Conservation (phyloP, 92 coral and sea anemone genomes). For the Epizoanthus ramosus region DNA sequence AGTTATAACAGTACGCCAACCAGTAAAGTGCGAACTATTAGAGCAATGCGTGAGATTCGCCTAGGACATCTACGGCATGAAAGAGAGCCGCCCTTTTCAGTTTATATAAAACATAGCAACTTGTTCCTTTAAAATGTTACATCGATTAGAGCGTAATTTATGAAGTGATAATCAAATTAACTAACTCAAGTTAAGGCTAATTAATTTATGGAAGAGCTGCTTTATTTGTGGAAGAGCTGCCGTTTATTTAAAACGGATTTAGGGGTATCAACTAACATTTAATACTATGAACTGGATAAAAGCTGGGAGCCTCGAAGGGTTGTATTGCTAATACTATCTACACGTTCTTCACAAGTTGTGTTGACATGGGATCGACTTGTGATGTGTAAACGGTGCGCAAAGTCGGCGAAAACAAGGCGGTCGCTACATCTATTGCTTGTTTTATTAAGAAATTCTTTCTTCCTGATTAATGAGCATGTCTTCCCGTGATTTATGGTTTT, state of each 20-base stretch:
- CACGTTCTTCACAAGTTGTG: neutral
- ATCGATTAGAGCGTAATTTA: neutral
- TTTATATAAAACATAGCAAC: too few relatives aligned
- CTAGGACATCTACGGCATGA: neutral
- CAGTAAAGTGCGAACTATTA: too few relatives aligned
- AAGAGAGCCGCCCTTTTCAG: neutral
- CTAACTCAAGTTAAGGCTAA: slow-evolving; percentile 7
- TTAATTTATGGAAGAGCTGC: neutral
- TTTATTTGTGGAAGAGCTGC: neutral
- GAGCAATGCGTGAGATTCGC: too few relatives aligned
- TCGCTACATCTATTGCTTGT: neutral
- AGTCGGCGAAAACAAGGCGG: neutral
- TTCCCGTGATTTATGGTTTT: slow-evolving; percentile 32
- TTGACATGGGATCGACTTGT: neutral
- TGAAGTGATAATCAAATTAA: slow-evolving; percentile 40
- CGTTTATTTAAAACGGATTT: slow-evolving; percentile 4
- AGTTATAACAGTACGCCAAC: too few relatives aligned
- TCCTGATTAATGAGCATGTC: neutral
- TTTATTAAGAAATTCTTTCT: neutral
- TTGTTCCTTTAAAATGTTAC: neutral
- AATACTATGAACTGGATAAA: neutral
- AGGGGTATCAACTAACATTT: neutral
- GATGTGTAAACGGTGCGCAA: neutral
- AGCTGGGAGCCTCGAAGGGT: neutral
- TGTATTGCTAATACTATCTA: neutral